Evolutionary conservation across 2,113 vertebrate genomes (phyloP).

Genomic region (Petromus typicus): DNA sequence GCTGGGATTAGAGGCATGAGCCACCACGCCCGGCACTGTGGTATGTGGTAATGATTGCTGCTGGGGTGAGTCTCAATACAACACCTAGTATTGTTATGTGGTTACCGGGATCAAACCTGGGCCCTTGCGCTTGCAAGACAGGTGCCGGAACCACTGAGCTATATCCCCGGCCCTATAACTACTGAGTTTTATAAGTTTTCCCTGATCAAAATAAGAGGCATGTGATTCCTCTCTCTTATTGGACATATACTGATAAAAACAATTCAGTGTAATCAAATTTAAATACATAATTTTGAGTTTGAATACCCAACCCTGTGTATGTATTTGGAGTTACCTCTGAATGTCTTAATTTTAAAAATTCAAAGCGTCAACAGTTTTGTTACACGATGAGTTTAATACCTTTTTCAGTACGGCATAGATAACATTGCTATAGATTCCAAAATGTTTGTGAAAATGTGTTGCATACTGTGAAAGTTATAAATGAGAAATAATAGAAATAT

Average conservation of each 20-base stretch:
- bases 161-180: too few species aligned
- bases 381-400: background rate
- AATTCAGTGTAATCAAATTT: background rate
- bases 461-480: background rate
- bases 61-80: too few species aligned
- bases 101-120: too few species aligned
- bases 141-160: too few species aligned
- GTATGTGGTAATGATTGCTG: too few species aligned
- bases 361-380: background rate
- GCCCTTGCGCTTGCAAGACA: too few species aligned
- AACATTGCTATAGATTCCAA: background rate
- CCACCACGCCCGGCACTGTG: too few species aligned
- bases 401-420: background rate
- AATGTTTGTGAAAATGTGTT: background rate
- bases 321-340: background rate
- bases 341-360: background rate
- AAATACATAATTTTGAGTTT: background rate
- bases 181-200: background rate
- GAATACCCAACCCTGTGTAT: background rate
- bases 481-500: conserved; percentile 1
- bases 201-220: background rate
- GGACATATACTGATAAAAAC: background rate
- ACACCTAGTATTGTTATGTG: too few species aligned
- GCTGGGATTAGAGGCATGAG: too few species aligned
- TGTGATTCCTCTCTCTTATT: background rate